These are phyloP conservation scores for Carabus problematicus DNA, from an alignment of 2,888 invertebrate genomes.

Conservation along the genomic window DNA sequence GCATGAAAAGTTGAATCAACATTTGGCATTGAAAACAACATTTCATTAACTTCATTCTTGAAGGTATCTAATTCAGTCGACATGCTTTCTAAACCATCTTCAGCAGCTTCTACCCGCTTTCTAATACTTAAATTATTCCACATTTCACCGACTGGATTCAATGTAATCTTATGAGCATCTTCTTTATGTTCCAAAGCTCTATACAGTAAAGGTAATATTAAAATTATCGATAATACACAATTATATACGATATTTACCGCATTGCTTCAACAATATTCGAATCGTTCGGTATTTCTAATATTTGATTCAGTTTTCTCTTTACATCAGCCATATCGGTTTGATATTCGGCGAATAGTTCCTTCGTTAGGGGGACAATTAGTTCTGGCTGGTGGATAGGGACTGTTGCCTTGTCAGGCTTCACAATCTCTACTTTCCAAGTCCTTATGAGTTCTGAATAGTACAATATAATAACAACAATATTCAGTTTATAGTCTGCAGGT, in stretches of 20 bases:
- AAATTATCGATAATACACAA: too few species aligned
- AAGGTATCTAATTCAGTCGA: conserved; percentile 33
- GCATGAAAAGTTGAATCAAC: too few species aligned
- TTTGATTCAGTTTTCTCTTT: conserved; percentile 54
- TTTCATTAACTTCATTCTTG: too few species aligned
- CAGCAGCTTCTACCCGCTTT: conserved; percentile 70
- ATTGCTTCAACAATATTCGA: conserved; percentile 58
- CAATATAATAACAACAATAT: too few species aligned
- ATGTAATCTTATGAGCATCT: not conserved
- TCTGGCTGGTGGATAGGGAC: too few species aligned
- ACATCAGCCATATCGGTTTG: conserved; percentile 57
- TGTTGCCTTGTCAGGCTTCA: too few species aligned
- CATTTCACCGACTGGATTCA: conserved; percentile 65
- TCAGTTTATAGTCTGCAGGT: too few species aligned
- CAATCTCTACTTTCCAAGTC: too few species aligned
- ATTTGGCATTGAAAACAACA: too few species aligned
- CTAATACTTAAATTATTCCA: conserved; percentile 70
- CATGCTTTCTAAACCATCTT: conserved; percentile 66
- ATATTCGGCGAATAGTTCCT: conserved; percentile 53
- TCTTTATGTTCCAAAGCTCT: too few species aligned
- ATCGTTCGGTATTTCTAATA: conserved; percentile 58
- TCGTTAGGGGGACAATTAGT: conserved; percentile 47
- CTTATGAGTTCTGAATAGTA: too few species aligned
- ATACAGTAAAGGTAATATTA: too few species aligned
- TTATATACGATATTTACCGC: conserved; percentile 45